Evolutionary conservation across 1,140 invertebrate species (phyloP).

Genomic region (Bombus impatiens): DNA sequence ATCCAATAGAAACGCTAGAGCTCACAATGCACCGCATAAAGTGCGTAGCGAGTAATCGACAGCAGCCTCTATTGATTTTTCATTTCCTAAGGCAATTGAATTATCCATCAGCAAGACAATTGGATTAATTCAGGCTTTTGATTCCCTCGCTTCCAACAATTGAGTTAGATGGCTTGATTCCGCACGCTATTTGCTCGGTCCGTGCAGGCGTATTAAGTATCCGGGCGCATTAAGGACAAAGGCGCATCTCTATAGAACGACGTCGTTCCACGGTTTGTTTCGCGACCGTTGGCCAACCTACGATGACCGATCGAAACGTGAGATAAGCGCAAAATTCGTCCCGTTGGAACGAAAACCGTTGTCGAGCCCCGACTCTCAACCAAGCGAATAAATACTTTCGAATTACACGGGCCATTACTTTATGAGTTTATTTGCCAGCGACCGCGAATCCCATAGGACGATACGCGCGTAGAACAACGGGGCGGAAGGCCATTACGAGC

Average conservation of each 20-base stretch:
- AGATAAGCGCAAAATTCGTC: conserved; percentile 48
- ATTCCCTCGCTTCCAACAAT: conserved; percentile 51
- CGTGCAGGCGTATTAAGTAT: conserved; percentile 15
- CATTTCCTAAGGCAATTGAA: conserved; percentile 59
- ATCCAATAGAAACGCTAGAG: background rate
- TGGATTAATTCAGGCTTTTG: conserved; percentile 58
- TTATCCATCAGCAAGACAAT: conserved; percentile 52
- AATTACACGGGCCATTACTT: conserved; percentile 66
- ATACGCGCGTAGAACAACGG: conserved; percentile 53
- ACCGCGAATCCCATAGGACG: conserved; percentile 43
- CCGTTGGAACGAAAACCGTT: conserved; percentile 42
- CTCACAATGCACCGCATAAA: too few relatives aligned
- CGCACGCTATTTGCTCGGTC: background rate
- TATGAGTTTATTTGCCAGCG: conserved; percentile 58
- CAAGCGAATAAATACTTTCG: conserved; percentile 61
- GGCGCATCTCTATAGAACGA: background rate
- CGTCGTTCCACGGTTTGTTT: background rate
- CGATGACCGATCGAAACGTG: conserved; percentile 44
- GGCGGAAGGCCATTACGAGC: conserved; percentile 61
- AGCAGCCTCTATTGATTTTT: conserved; percentile 55
- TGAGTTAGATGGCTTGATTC: conserved; percentile 51
- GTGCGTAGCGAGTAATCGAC: conserved; percentile 9
- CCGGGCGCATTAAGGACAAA: conserved; percentile 22
- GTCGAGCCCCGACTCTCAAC: conserved; percentile 13
- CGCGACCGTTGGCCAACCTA: background rate